These are phyloP conservation scores for Diloba caeruleocephala DNA, from an alignment of 2,888 invertebrate species.

Conservation along the genomic window DNA sequence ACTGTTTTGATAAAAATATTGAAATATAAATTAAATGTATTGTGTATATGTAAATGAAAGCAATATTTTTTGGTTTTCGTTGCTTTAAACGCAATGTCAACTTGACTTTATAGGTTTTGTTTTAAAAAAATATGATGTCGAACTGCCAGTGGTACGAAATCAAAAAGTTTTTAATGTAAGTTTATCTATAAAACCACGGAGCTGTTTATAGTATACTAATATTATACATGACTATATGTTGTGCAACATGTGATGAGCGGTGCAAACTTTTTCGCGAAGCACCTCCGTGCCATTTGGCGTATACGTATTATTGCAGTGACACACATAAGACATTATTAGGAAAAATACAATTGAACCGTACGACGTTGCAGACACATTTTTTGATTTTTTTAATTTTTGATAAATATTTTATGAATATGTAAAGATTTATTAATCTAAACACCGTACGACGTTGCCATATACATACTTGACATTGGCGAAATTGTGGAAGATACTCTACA, in stretches of 20 bases:
- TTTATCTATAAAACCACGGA: conserved; percentile 8
- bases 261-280: conserved; percentile 1
- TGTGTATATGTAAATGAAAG: conserved; percentile 49
- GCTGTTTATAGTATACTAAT: too few relatives aligned
- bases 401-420: too few relatives aligned
- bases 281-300: background rate
- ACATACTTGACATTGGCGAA: too few relatives aligned
- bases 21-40: conserved; percentile 56
- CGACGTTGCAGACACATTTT: too few relatives aligned
- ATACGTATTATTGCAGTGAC: conserved; percentile 14
- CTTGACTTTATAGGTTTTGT: conserved; percentile 51
- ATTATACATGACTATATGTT: background rate
- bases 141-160: conserved; percentile 38
- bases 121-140: conserved; percentile 49
- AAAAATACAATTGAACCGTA: too few relatives aligned
- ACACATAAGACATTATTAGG: too few relatives aligned
- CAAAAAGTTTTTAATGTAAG: conserved; percentile 25
- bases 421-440: too few relatives aligned
- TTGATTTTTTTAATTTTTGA: too few relatives aligned
- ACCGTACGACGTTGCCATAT: too few relatives aligned
- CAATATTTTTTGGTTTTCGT: conserved; percentile 55
- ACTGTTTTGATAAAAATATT: conserved; percentile 44
- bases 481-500: too few relatives aligned
- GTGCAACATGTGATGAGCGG: background rate
- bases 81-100: conserved; percentile 57